Conservation (phyloP, 23 tunicate species). For the Diplosoma virens region DNA sequence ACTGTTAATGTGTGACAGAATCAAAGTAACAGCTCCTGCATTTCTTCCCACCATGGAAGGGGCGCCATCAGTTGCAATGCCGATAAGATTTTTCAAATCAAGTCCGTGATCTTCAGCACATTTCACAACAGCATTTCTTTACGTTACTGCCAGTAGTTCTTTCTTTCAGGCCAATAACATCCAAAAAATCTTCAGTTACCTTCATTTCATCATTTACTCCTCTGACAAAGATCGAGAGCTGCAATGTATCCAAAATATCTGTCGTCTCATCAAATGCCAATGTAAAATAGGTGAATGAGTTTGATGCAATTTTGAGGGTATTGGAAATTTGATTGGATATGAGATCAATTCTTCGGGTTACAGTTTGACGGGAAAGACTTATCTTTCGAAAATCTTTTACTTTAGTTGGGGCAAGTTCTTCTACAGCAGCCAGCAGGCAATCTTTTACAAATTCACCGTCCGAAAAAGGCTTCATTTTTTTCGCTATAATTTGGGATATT, state of each 20-base stretch:
- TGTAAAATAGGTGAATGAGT: not conserved
- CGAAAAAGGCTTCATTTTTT: constrained; percentile 13
- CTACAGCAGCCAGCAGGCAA: constrained; percentile 17
- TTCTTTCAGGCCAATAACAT: constrained; percentile 4
- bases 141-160: not conserved
- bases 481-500: not conserved
- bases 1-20: constrained; percentile 20
- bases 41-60: constrained; percentile 36
- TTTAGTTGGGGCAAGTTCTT: constrained; percentile 13
- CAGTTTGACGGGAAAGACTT: constrained; percentile 26
- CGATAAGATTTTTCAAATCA: constrained; percentile 22
- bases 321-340: not conserved
- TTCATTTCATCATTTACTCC: constrained; percentile 21
- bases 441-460: constrained; percentile 27
- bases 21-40: constrained; percentile 40
- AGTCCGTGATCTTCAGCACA: not conserved
- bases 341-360: no score
- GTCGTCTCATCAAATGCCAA: no score
- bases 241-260: not conserved
- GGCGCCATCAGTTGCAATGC: constrained; percentile 48
- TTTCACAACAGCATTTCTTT: constrained; percentile 9
- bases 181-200: constrained; percentile 28
- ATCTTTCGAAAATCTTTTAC: constrained; percentile 22
- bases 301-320: not conserved
- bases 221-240: constrained; percentile 9